Percentiles rank a stretch among this genome's conserved stretches.
Conservation (phyloP, 2,888 invertebrate species). For the Parasteatoda lunata region DNA sequence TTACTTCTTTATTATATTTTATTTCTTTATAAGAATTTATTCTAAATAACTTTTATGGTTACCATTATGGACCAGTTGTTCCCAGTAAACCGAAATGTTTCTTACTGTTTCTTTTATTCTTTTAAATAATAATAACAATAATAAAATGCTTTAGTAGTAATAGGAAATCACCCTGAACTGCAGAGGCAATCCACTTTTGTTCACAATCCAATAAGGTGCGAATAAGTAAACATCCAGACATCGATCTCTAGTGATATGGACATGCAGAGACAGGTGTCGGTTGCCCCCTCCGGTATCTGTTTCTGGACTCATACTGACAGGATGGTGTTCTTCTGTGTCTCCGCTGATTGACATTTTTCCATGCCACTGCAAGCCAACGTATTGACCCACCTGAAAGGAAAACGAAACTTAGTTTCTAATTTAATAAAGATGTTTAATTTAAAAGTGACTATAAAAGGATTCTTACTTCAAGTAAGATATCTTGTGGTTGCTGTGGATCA, state of each 20-base stretch:
- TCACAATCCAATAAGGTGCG: slow-evolving; percentile 95
- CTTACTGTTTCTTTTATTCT: no score
- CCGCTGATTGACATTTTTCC: slow-evolving; percentile 82
- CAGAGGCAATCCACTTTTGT: slow-evolving; percentile 95
- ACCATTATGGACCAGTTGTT: no score
- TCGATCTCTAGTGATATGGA: slow-evolving; percentile 79
- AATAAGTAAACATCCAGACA: slow-evolving; percentile 82
- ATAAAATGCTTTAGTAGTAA: no score
- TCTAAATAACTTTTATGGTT: no score
- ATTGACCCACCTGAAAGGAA: slow-evolving; percentile 77
- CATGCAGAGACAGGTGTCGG: slow-evolving; percentile 81
- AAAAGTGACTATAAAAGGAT: neutral
- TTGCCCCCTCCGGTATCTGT: slow-evolving; percentile 79
- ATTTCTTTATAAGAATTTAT: no score
- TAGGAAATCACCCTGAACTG: slow-evolving; percentile 81
- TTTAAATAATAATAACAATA: no score
- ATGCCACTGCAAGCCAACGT: slow-evolving; percentile 82
- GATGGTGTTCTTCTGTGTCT: slow-evolving; percentile 79
- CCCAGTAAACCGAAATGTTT: no score
- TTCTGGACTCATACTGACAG: slow-evolving; percentile 81
- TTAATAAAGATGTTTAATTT: neutral
- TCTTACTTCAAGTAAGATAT: slow-evolving; percentile 73
- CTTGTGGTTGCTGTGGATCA: slow-evolving; percentile 78
- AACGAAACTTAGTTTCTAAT: neutral
- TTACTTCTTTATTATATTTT: no score